Conservation (phyloP, 2,113 vertebrate species). For the Ia io region DNA sequence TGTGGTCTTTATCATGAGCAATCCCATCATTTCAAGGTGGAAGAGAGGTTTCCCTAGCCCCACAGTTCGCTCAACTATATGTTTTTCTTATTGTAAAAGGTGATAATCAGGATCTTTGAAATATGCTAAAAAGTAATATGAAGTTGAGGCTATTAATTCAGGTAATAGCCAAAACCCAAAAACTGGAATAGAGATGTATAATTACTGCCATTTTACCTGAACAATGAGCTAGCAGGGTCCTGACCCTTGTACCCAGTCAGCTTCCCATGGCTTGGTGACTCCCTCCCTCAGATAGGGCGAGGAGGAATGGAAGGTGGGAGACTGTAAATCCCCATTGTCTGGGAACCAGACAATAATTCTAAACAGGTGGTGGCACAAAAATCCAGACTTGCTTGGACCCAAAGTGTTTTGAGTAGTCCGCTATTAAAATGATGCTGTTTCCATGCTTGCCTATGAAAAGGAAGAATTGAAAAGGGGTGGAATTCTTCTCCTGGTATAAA, state of each 20-base stretch:
- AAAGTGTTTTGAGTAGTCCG: background rate
- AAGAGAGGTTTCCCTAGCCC: background rate
- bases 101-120: slow-evolving; percentile 12
- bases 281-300: background rate
- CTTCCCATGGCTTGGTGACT: background rate
- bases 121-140: background rate
- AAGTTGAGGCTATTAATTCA: background rate
- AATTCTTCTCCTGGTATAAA: too few species aligned
- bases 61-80: background rate
- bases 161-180: background rate
- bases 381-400: background rate
- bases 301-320: background rate
- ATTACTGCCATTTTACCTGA: background rate
- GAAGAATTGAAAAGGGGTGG: background rate
- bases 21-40: slow-evolving; percentile 26
- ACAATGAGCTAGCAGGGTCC: background rate
- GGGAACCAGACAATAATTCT: background rate
- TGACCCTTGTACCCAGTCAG: background rate
- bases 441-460: background rate
- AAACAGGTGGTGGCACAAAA: background rate
- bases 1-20: background rate
- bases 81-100: background rate
- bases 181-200: background rate
- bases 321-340: background rate
- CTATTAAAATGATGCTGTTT: background rate